Percentiles rank a stretch among this genome's conserved stretches.
These are phyloP conservation scores for Siniperca knerii DNA, from an alignment of 2,113 vertebrate genomes.

Conservation along the genomic window DNA sequence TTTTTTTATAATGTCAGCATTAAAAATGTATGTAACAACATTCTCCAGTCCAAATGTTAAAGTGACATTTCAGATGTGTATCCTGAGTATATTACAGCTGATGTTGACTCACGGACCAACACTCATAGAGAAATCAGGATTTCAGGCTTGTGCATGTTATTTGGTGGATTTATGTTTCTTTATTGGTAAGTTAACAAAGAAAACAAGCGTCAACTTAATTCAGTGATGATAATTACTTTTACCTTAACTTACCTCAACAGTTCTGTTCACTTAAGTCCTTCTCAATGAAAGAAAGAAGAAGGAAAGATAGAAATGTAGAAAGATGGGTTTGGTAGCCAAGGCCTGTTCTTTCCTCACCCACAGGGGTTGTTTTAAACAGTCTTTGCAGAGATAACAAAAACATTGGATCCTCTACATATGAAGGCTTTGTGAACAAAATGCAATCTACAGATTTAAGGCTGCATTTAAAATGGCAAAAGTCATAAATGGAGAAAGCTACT, in stretches of 20 bases:
- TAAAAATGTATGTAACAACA: slow-evolving; percentile 70
- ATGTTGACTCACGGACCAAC: slow-evolving; percentile 15
- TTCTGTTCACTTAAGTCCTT: not conserved
- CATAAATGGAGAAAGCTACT: not conserved
- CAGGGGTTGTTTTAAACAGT: not conserved
- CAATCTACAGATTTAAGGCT: not conserved
- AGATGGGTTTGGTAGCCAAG: not conserved
- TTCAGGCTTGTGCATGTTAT: not conserved
- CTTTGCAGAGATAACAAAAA: not conserved
- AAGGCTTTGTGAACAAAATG: not conserved
- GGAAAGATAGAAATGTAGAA: not conserved
- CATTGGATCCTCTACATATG: not conserved
- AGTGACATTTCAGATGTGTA: slow-evolving; percentile 60
- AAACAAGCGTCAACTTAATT: not conserved
- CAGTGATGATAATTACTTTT: not conserved
- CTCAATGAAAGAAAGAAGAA: not conserved
- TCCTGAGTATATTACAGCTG: slow-evolving; percentile 12
- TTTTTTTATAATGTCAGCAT: slow-evolving; percentile 65
- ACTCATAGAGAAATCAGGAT: not conserved
- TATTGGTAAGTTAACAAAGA: slow-evolving; percentile 10
- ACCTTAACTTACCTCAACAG: not conserved
- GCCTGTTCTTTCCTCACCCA: not conserved
- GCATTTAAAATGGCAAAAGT: not conserved
- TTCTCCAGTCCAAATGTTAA: slow-evolving; percentile 53
- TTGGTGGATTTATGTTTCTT: slow-evolving; percentile 15